Conservation (phyloP, 2,797 vertebrate genomes). For the Aplochiton taeniatus region DNA sequence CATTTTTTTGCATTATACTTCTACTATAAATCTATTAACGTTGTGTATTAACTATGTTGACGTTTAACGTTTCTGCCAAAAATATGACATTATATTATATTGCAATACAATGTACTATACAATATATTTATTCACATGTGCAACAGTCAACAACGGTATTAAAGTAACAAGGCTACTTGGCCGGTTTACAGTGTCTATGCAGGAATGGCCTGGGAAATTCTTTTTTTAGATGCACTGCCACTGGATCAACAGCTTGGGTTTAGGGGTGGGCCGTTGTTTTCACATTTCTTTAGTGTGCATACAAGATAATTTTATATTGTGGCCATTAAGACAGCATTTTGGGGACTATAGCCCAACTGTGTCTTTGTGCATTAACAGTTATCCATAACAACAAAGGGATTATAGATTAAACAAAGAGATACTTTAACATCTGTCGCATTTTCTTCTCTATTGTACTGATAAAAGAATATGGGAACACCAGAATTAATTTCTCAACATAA, state of each 20-base stretch:
- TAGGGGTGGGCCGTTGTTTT: conserved; percentile 51
- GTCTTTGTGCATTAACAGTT: conserved; percentile 34
- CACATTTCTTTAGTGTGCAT: conserved; percentile 54
- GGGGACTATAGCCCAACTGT: conserved; percentile 49
- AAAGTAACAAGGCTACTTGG: too few species aligned
- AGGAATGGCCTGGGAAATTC: conserved; percentile 73
- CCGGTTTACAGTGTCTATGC: conserved; percentile 39
- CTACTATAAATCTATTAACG: too few species aligned
- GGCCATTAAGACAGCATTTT: conserved; percentile 56
- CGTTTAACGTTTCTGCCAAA: too few species aligned
- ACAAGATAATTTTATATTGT: conserved; percentile 62
- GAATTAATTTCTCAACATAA: conserved; percentile 59
- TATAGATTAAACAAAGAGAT: conserved; percentile 47
- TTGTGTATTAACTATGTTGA: too few species aligned
- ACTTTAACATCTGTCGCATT: conserved; percentile 6
- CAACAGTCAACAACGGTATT: too few species aligned
- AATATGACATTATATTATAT: too few species aligned
- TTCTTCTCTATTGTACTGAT: background rate
- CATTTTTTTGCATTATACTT: too few species aligned
- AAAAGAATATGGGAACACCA: conserved; percentile 23
- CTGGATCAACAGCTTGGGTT: conserved; percentile 57
- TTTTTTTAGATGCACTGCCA: conserved; percentile 68
- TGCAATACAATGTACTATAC: too few species aligned
- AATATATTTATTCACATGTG: too few species aligned
- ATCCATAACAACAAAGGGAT: conserved; percentile 55